These are phyloP conservation scores for Volucella bombylans DNA, from an alignment of 2,888 invertebrate species.

Conservation along the genomic window DNA sequence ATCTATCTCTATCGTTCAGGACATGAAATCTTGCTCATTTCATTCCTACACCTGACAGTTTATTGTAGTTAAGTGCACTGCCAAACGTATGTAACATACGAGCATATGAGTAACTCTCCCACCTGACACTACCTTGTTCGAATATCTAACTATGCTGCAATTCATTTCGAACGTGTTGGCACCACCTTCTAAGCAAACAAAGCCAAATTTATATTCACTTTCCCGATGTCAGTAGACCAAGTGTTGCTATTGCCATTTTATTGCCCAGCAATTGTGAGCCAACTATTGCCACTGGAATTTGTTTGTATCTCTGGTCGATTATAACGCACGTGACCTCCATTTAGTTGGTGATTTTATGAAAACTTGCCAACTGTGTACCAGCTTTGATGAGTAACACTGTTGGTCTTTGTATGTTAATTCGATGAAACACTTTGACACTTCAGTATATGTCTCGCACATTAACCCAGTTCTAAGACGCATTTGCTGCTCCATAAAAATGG, in stretches of 20 bases:
- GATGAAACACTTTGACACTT: neutral
- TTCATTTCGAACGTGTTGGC: no score
- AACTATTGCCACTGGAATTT: constrained; percentile 14
- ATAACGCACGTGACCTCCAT: constrained; percentile 44
- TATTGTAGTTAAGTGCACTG: no score
- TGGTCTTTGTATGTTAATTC: constrained; percentile 27
- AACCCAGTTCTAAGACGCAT: constrained; percentile 36
- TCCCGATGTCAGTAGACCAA: neutral
- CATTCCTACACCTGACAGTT: no score
- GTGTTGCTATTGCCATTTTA: constrained; percentile 7
- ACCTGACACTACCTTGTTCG: no score
- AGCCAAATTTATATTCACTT: neutral
- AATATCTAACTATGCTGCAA: no score
- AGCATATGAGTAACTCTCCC: no score
- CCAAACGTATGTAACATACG: no score
- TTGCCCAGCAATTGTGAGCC: neutral
- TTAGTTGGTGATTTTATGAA: constrained; percentile 17
- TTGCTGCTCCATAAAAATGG: constrained; percentile 2
- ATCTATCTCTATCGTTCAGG: no score
- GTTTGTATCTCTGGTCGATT: constrained; percentile 6
- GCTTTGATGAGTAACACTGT: constrained; percentile 6
- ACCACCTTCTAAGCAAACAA: neutral
- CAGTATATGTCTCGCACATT: constrained; percentile 16
- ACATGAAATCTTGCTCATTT: no score
- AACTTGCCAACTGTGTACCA: neutral